phyloP scores from a whole-genome alignment of 2,113 vertebrate species.

The Labeo catla region DNA sequence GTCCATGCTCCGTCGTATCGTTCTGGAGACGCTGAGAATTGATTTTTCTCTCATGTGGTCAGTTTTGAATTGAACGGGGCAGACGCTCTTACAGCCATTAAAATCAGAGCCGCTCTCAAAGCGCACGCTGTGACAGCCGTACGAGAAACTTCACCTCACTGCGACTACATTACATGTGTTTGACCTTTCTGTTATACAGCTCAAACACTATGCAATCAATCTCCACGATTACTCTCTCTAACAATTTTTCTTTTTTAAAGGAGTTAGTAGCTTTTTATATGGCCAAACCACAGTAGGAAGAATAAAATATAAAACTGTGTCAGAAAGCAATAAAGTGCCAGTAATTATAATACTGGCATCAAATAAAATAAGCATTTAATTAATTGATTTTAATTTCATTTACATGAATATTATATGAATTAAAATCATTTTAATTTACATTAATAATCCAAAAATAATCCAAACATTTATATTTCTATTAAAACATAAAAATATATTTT shows the following conservation, averaged over 20 bases:
- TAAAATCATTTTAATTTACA: neutral
- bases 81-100: neutral
- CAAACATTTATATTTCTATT: too few relatives aligned
- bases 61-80: neutral
- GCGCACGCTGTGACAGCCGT: neutral
- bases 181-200: neutral
- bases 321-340: neutral
- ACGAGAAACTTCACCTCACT: neutral
- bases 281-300: neutral
- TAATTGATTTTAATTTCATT: neutral
- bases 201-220: neutral
- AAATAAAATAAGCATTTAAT: neutral
- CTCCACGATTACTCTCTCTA: neutral
- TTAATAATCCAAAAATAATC: neutral
- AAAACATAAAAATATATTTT: too few relatives aligned
- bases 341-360: neutral
- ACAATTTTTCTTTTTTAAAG: neutral
- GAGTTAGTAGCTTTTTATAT: neutral
- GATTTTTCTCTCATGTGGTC: constrained; percentile 11
- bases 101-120: neutral
- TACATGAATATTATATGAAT: neutral
- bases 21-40: neutral
- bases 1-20: neutral
- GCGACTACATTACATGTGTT: neutral
- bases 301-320: neutral